Evolutionary conservation across 2,797 vertebrate species (phyloP), one percentile per base, ranked within the genome.

Genomic region (Pantherophis alleghaniensis): DNA sequence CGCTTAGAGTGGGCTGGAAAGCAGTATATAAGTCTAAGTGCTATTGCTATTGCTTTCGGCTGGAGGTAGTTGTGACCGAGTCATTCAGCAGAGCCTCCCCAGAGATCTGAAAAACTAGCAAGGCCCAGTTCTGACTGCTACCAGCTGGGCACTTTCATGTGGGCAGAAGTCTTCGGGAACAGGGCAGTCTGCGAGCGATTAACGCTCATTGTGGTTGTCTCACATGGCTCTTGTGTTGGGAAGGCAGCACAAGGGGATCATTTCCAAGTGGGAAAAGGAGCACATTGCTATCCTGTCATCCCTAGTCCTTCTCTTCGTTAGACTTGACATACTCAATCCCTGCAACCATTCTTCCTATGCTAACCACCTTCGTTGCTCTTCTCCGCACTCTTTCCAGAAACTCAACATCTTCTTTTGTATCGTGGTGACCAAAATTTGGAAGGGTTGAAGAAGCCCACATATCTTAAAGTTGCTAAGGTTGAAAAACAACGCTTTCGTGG

Each of bases 161-260:
- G 92, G 92, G 69, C 87, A 61, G 28, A 53, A 57, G 26, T 22
- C 28, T 79, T 69, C 7, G 63, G 42, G 87, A 86, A 56, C 1
- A 59, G 91, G 86, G 2, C 32, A 47, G 90, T 20, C 94, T 93
- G 89, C 60, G 16, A 89, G 59, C 69, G 55, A 93, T 94, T 92
- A 92, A n/a, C 7, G 9, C 26, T 28, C 32, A 32, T 2, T 63
- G 83, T 51, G 91, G 94, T 88, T 9, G 47, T 47, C 86, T 60
- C 4, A 4, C 26, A 20, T 24, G 12, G 47, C n/a, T 90, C 88
- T 69, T 89, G 59, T 56, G 89, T 61, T 66, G 37, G 26, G 57
- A n/a, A 28, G 51, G 32, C 74, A 7, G 20, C 28, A 18, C 7
- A 3, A 37, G 42, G 37, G 56, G 42, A 18, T 14, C 16, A 0